phyloP scores from a whole-genome alignment of 2,113 vertebrate species.

The Bolborhynchus lineola region DNA sequence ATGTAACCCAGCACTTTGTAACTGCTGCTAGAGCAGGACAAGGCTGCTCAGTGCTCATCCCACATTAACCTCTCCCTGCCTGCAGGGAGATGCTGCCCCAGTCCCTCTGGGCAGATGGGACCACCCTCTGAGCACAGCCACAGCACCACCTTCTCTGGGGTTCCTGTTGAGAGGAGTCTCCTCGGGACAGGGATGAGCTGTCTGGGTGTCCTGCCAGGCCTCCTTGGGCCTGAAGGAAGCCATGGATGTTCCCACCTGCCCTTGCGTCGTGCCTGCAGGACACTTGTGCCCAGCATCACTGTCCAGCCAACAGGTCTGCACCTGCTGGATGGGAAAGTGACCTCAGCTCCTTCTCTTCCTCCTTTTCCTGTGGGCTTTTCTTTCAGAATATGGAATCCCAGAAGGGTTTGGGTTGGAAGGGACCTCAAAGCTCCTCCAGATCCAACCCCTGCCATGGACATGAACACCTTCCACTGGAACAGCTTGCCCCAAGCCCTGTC shows the following conservation, averaged over 20 bases:
- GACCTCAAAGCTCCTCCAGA: neutral
- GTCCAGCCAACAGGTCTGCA: neutral
- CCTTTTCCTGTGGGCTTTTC: neutral
- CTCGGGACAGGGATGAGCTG: neutral
- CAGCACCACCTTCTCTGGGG: accelerated
- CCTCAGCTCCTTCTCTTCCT: neutral
- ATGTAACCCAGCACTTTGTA: neutral
- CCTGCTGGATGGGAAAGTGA: neutral
- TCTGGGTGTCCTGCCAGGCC: neutral
- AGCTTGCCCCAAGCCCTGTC: neutral
- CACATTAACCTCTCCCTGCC: neutral
- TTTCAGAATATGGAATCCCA: neutral
- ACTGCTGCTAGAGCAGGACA: neutral
- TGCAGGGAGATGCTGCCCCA: neutral
- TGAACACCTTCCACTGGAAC: neutral
- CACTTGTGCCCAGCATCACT: neutral
- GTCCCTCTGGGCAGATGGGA: accelerated
- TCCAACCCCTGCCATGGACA: neutral
- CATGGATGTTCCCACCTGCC: neutral
- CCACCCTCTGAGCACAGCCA: accelerated
- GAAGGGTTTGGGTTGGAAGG: neutral
- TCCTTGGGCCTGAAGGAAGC: neutral
- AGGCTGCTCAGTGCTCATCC: neutral
- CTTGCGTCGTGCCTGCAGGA: neutral
- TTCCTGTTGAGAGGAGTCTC: neutral